Base-by-base conservation (phyloP, 2,797 vertebrate genomes). In the Helicolenus hilgendorfi region DNA sequence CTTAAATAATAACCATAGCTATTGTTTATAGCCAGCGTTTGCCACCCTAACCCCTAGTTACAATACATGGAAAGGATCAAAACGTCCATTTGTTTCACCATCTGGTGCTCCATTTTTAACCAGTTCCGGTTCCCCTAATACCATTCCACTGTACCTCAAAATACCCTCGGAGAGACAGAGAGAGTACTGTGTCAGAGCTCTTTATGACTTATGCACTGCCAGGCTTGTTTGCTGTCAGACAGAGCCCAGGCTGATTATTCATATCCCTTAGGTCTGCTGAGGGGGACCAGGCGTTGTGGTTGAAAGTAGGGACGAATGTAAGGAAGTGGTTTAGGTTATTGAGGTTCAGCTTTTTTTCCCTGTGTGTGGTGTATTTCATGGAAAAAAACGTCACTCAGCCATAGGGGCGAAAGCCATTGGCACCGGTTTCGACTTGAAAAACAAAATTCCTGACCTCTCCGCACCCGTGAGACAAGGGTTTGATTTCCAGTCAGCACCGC, bases 251-350 rank as follows among this genome's bases (percentile, higher is more conserved):
- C 75, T 79, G 90, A 94, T 93, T 92, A 93, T 94, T 95, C 93
- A 86, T 92, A 82, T 88, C 79, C 81, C 60, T 87, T 83, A 64
- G 78, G 85, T 91, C 78, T 91, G 90, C 91, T 72, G 79, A 91
- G 78, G 79, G 79, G 86, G 80, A 85, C 79, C 84, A 78, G 89
- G 79, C 83, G 0, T 53, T 95, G 96, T 24, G 96, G 96, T 92
- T 91, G 64, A 83, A 90, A 91, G 85, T 77, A 83, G 88, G 89
- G 87, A 92, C 88, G 59, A 94, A 92, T 90, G 85, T 93, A 94
- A 97, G 97, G 97, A 97, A 97, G 96, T 96, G 96, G 96, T 97
- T 96, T 93, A 71, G 93, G 95, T 94, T 96, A 92, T 84, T 94
- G 95, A 96, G 93, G 91, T 92, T 92, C 77, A 72, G 83, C 85